Evolutionary conservation across 23 tunicate species (phyloP), one percentile per base, ranked within the genome.

Genomic region (Aplidium turbinatum): DNA sequence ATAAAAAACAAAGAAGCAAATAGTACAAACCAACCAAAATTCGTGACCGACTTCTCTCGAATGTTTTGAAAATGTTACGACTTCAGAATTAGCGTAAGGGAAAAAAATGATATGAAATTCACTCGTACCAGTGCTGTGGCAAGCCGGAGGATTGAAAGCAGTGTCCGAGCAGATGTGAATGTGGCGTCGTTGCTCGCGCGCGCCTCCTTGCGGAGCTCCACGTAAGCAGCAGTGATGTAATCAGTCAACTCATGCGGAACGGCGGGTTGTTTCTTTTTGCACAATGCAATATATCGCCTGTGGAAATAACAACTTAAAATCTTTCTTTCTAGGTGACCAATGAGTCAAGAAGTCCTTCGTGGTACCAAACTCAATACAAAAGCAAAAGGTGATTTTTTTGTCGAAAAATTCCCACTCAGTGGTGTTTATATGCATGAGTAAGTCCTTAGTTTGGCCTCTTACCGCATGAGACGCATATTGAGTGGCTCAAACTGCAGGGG

Each of bases 161-260:
- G 76, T 7, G 99, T 95, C 23, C 99, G 80, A 35, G 99, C 99
- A 1, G 96, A 87, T 0, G 99, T 95, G 63, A 95, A 95, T 26
- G 97, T 91, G 3, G 97, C 73, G 69, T 91, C 97, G 31, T 84
- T 67, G 47, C 97, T 91, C 31, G 87, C 83, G 28, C 99, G 70
- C 26, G 96, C 87, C 50, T 95, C 99, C 58, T 95, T 95, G 29
- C 99, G 74, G 27, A 95, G 72, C 75, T 95, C 99, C 27, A 95
- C 99, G 75, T 95, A 95, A 19, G 99, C 99, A 21, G 95, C 90
- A 1, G 93, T 85, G 78, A 95, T 95, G 81, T 84, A 95, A 47
- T 95, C 99, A 0, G 96, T 88, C 40, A 95, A 51, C 5, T 79
- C 92, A 28, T 56, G 68, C 1, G 99, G 99, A 21, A 95, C 76